A percentile compares a stretch with the other conserved stretches of the same genome.
These are phyloP conservation scores for Pseudoatta argentina DNA, from an alignment of 1,140 invertebrate species.

Conservation along the genomic window DNA sequence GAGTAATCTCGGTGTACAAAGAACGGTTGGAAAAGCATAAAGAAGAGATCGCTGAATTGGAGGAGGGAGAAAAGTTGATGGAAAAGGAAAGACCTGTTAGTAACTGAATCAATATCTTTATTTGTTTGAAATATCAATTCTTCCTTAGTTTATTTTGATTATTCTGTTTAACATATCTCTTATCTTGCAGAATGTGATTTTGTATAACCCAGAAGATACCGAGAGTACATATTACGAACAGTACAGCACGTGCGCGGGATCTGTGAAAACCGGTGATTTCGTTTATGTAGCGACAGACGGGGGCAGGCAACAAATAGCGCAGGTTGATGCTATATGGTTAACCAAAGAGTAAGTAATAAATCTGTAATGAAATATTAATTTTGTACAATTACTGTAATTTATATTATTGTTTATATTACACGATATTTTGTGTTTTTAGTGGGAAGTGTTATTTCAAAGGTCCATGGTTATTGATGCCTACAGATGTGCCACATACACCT, in stretches of 20 bases:
- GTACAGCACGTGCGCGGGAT: conserved; percentile 93
- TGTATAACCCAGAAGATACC: conserved; percentile 90
- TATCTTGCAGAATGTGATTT: conserved; percentile 90
- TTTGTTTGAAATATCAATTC: neutral
- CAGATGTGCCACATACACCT: conserved; percentile 93
- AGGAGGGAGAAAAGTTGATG: conserved; percentile 92
- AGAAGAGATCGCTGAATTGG: conserved; percentile 95
- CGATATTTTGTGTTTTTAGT: conserved; percentile 86
- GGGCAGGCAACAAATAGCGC: conserved; percentile 95
- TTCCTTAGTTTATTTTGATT: neutral
- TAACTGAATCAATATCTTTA: conserved; percentile 44
- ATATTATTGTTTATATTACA: neutral
- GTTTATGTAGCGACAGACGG: conserved; percentile 96
- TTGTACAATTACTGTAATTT: neutral
- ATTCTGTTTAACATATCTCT: conserved; percentile 65
- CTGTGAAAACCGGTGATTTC: conserved; percentile 96
- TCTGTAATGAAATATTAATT: neutral
- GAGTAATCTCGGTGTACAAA: conserved; percentile 97
- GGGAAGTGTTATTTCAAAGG: conserved; percentile 97
- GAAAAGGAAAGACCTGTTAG: conserved; percentile 93
- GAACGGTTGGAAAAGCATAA: conserved; percentile 96
- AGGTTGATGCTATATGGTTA: conserved; percentile 97
- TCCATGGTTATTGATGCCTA: conserved; percentile 95
- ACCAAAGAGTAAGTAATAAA: conserved; percentile 91
- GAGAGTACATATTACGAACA: conserved; percentile 97